Evolutionary conservation across 2,888 invertebrate genomes (phyloP).

Genomic region (Drosophila ochracea): DNA sequence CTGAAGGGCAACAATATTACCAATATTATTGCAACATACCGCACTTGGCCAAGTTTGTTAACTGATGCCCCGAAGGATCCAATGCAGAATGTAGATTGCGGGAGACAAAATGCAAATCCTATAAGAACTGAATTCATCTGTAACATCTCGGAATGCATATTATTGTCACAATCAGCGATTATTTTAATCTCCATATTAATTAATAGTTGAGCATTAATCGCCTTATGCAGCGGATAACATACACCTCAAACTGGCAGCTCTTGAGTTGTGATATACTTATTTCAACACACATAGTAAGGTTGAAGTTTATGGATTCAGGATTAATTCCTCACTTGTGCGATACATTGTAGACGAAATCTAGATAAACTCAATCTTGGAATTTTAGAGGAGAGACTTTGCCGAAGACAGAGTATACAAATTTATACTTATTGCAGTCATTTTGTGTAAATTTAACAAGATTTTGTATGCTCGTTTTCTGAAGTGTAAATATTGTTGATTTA

Average conservation of each 20-base stretch:
- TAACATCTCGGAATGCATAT: not conserved
- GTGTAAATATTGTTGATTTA: not conserved
- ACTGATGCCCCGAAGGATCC: not conserved
- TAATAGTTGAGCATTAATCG: constrained; percentile 11
- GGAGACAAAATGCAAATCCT: not conserved
- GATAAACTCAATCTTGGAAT: not conserved
- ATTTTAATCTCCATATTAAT: constrained; percentile 6
- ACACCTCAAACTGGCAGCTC: not conserved
- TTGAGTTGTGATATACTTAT: not conserved
- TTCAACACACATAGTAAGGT: not conserved
- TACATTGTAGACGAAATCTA: not conserved
- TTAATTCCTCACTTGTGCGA: not conserved
- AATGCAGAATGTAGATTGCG: not conserved
- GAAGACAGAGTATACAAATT: not conserved
- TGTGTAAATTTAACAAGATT: not conserved
- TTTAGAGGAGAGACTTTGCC: not conserved
- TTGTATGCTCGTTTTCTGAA: not conserved
- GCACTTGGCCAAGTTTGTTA: not conserved
- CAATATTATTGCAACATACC: not conserved
- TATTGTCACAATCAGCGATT: not conserved
- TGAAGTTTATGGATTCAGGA: not conserved
- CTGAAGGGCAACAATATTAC: not conserved
- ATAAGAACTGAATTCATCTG: not conserved
- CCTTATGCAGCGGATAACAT: constrained; percentile 3
- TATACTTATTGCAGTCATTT: not conserved